Base-by-base conservation (phyloP, 2,113 vertebrate species). In the Cromileptes altivelis region DNA sequence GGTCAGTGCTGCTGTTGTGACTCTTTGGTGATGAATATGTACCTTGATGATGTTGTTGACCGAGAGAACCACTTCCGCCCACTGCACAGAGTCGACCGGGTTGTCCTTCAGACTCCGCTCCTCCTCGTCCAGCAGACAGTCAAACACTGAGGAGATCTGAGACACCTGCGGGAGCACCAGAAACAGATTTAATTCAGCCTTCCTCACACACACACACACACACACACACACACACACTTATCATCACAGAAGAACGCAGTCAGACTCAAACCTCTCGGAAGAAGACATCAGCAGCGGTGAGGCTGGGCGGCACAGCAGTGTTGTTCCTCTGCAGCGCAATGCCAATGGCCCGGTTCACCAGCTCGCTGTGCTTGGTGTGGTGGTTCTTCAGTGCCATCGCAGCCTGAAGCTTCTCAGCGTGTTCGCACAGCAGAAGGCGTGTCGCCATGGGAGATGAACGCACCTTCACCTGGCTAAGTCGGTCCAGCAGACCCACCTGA, bases 11-110 rank as follows among this genome's bases (percentile, higher is more conserved):
- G 19, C 6, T 53, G 50, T 6, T 21, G 10, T 19, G 17, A 19
- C 18, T 53, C 14, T 49, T 11, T 14, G 12, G 47, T 2, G 14
- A 49, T 50, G 58, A 18, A 33, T 42, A 13, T 18, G 42, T 11
- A 98, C 98, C 97, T 99, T 99, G 70, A 99, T 93, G 80, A 99
- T 94, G 70, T 27, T 96, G 94, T 98, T 99, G 91, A 98, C 95
- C 0, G 92, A 91, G 30, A 98, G 77, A 63, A 97, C 96, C 67
- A 95, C 95, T 21, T 98, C 96, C 0, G 97, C 97, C 97, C 97
- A 99, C 76, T 97, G 96, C 33, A 94, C 82, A 0, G 97, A 97
- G 37, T 96, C 96, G 0, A 96, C 62, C 0, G 94, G 85, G 6
- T 77, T 91, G 25, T 97, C 96, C 88, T 96, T 97, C 86, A 99